Conservation (phyloP, 2,113 vertebrate species). For the Cyprinodon tularosa region DNA sequence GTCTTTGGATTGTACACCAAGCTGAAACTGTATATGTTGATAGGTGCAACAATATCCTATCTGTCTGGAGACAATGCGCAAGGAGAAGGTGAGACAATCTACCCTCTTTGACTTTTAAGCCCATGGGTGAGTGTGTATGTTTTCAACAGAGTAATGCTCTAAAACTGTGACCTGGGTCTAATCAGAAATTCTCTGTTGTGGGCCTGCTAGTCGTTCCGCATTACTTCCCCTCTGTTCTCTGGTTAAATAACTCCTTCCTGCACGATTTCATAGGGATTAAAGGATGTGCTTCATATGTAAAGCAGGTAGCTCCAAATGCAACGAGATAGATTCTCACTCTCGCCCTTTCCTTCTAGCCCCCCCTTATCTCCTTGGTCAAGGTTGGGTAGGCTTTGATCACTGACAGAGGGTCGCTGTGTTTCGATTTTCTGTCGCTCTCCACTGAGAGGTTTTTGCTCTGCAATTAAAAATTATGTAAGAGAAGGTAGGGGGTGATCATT, state of each 20-base stretch:
- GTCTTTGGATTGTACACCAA: slow-evolving; percentile 13
- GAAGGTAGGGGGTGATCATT: slow-evolving; percentile 49
- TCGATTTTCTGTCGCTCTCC: slow-evolving; percentile 66
- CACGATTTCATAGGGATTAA: slow-evolving; percentile 76
- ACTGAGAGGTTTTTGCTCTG: slow-evolving; percentile 60
- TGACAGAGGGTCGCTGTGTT: slow-evolving; percentile 73
- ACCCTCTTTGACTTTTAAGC: slow-evolving; percentile 53
- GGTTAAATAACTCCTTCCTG: slow-evolving; percentile 65
- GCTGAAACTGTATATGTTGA: slow-evolving; percentile 34
- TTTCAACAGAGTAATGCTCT: slow-evolving; percentile 65
- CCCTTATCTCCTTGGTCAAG: slow-evolving; percentile 43
- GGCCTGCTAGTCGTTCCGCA: slow-evolving; percentile 69
- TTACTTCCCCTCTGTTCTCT: slow-evolving; percentile 52
- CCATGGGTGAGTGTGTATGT: slow-evolving; percentile 48
- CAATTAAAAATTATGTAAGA: slow-evolving; percentile 61
- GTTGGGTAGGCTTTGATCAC: slow-evolving; percentile 74
- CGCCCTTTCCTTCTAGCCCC: slow-evolving; percentile 12
- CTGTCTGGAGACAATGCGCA: slow-evolving; percentile 41
- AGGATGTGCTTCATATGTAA: slow-evolving; percentile 75
- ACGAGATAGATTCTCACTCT: slow-evolving; percentile 37
- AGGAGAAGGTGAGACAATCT: slow-evolving; percentile 58
- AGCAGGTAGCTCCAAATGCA: slow-evolving; percentile 57
- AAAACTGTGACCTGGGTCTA: slow-evolving; percentile 69
- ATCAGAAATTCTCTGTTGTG: slow-evolving; percentile 73
- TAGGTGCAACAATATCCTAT: slow-evolving; percentile 30